Percentiles rank a stretch among this genome's conserved stretches.
phyloP scores from a whole-genome alignment of 2,888 invertebrate species.

The Argynnis bischoffii region DNA sequence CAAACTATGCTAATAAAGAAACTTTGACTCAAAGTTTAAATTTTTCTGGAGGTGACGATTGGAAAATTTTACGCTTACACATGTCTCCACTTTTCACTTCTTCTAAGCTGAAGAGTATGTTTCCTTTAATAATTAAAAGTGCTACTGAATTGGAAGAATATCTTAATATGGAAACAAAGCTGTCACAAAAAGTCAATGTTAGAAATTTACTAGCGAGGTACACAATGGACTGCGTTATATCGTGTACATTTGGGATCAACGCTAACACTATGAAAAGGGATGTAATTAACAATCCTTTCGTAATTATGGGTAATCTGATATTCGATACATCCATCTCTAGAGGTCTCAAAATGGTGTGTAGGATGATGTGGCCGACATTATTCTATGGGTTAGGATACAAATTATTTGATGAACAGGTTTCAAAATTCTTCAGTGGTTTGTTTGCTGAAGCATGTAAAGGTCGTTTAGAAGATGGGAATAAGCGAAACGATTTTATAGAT shows the following conservation, averaged over 20 bases:
- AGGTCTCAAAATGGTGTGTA: constrained; percentile 47
- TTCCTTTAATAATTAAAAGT: constrained; percentile 35
- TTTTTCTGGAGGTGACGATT: neutral
- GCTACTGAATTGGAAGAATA: constrained; percentile 49
- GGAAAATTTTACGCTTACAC: constrained; percentile 15
- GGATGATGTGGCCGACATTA: constrained; percentile 57
- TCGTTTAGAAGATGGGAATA: constrained; percentile 49
- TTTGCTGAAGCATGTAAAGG: constrained; percentile 49
- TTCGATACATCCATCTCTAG: constrained; percentile 47
- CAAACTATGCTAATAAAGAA: constrained; percentile 25
- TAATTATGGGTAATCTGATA: constrained; percentile 50
- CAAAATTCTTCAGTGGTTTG: constrained; percentile 50
- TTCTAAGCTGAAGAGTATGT: constrained; percentile 63
- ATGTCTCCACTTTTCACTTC: constrained; percentile 62
- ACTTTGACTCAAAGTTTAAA: neutral
- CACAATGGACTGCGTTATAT: constrained; percentile 60
- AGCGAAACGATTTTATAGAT: constrained; percentile 60
- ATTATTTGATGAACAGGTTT: constrained; percentile 45
- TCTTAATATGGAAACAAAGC: constrained; percentile 45
- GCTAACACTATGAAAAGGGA: constrained; percentile 50
- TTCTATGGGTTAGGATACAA: constrained; percentile 56
- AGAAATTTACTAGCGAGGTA: constrained; percentile 50
- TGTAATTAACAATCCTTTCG: constrained; percentile 49
- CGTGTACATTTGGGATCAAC: constrained; percentile 61
- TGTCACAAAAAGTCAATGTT: constrained; percentile 45